A percentile compares a stretch with the other conserved stretches of the same genome.
phyloP scores from a whole-genome alignment of 23 tunicate genomes.

The Halocynthia roretzi region DNA sequence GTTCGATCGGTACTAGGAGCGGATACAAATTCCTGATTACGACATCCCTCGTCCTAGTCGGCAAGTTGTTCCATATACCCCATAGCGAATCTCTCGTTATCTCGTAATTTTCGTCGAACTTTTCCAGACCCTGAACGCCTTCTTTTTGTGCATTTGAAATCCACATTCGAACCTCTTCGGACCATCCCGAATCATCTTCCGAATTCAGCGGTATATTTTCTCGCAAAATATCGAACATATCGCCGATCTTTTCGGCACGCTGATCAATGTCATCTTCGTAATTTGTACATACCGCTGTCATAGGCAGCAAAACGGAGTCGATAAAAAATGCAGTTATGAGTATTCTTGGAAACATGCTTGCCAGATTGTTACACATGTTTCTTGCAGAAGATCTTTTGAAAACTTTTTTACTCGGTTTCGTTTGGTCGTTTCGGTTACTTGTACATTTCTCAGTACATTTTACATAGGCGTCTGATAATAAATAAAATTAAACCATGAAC shows the following conservation, averaged over 20 bases:
- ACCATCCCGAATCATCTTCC: neutral
- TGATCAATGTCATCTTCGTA: too few species aligned
- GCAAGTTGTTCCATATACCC: conserved; percentile 50
- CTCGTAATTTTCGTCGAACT: neutral
- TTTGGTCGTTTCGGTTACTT: too few species aligned
- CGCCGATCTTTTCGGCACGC: neutral
- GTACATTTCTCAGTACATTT: too few species aligned
- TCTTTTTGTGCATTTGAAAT: neutral
- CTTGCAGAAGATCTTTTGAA: too few species aligned
- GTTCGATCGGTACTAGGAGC: neutral
- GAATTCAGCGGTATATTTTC: neutral
- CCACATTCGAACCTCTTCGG: conserved; percentile 1
- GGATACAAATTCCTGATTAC: conserved; percentile 35
- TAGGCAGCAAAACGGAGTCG: too few species aligned
- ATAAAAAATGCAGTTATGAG: too few species aligned
- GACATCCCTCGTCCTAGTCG: conserved; percentile 20
- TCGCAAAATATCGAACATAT: conserved; percentile 11
- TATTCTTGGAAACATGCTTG: too few species aligned
- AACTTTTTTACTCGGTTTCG: too few species aligned
- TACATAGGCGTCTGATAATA: too few species aligned
- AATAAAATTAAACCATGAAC: too few species aligned
- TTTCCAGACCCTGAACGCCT: neutral
- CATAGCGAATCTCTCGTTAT: conserved; percentile 24
- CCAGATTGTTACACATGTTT: too few species aligned
- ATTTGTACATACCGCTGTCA: too few species aligned